Base-by-base conservation (phyloP, 2,113 vertebrate genomes). In the Nannobrachium achirus region DNA sequence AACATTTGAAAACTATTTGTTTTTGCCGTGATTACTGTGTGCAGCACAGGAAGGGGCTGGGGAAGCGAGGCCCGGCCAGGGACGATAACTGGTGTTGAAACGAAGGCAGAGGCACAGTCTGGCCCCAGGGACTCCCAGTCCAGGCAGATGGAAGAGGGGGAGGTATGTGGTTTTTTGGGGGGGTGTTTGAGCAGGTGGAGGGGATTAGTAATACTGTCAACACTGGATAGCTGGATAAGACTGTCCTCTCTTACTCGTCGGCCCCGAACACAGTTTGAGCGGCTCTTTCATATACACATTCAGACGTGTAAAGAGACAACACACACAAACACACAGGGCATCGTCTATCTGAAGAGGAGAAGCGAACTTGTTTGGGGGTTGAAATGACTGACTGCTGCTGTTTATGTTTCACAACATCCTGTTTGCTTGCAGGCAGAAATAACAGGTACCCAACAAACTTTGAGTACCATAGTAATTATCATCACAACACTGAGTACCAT, bases 151-250 rank as follows among this genome's bases (percentile, higher is more conserved):
- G 85, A 80, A 80, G 82, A 89, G 86, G 82, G 86, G 87, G 89
- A 89, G 81, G 90, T 82, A 77, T 88, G 90, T 85, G 83, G 78
- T 90, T 92, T 33, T 93, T 89, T 76, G 78, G 77, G 89, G 86
- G 83, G 83, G 71, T 93, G 95, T 98, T 99, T 98, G 96, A 98
- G 95, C 96, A 98, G 96, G 96, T 98, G 95, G 95, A 95, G 95
- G 93, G 96, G 96, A 99, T 99, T 98, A 99, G 95, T 89, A 90
- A 86, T 90, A 95, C 89, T 91, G 95, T 98, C 96, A 98, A 98
- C 94, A 97, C 92, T 94, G 94, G 84, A 90, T 87, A 77, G 84
- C 89, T 88, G 91, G 90, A 92, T 93, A 93, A 93, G 90, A 90
- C 88, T 89, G 82, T 78, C 84, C 90, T 85, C 85, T 82, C 84